These are phyloP conservation scores for Ginglymostoma cirratum DNA, from an alignment of 2,113 vertebrate species.

Conservation along the genomic window DNA sequence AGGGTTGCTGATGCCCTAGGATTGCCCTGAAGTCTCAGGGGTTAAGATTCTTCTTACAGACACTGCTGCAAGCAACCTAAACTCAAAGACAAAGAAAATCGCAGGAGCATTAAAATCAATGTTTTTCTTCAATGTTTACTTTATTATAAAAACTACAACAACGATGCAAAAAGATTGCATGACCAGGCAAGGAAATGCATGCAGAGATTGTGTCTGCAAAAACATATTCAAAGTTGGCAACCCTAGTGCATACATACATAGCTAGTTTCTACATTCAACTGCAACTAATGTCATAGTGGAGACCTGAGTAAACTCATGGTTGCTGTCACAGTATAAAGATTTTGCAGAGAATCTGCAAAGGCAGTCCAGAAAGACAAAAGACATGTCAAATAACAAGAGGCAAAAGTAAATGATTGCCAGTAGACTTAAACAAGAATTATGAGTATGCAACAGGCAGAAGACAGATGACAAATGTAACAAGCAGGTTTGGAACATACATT, in stretches of 20 bases:
- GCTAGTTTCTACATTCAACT: not conserved
- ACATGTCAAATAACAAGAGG: not conserved
- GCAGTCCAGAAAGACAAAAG: not conserved
- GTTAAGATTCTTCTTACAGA: not conserved
- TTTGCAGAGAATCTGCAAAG: not conserved
- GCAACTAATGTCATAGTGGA: not conserved
- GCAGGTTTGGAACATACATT: not conserved
- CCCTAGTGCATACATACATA: not conserved
- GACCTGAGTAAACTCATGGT: not conserved
- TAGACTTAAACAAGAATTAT: not conserved
- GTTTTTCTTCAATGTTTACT: not conserved
- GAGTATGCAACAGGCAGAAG: not conserved
- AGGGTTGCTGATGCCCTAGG: not conserved
- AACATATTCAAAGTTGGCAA: not conserved
- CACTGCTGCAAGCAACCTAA: not conserved
- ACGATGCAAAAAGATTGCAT: not conserved
- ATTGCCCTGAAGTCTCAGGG: not conserved
- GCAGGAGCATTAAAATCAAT: not conserved
- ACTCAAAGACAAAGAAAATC: not conserved
- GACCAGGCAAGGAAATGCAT: not conserved
- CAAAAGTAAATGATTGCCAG: not conserved
- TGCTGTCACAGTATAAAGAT: not conserved
- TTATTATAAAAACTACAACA: not conserved
- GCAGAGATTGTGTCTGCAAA: not conserved
- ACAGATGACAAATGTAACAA: not conserved